Percentiles rank a stretch among this genome's conserved stretches.
phyloP scores from a whole-genome alignment of 2,113 vertebrate species.

The Gasterosteus aculeatus region DNA sequence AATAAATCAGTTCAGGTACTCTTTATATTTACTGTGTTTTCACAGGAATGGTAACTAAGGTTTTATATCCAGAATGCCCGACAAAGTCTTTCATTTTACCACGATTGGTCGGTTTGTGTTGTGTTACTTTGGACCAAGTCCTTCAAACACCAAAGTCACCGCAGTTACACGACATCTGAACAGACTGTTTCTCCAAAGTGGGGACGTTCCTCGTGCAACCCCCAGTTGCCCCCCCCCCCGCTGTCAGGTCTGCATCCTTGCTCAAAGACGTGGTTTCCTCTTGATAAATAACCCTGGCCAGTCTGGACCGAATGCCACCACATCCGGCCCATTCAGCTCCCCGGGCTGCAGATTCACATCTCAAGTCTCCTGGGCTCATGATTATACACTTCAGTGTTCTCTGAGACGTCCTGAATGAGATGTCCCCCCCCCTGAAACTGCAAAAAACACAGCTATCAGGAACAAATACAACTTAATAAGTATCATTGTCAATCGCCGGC shows the following conservation, averaged over 20 bases:
- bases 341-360: conserved; percentile 59
- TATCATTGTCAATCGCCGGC: conserved; percentile 38
- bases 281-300: conserved; percentile 19
- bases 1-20: background rate
- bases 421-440: conserved; percentile 12
- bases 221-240: conserved; percentile 1
- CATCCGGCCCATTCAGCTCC: conserved; percentile 60
- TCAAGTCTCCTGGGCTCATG: conserved; percentile 45
- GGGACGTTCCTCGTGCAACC: background rate
- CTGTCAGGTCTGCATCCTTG: conserved; percentile 31
- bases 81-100: background rate
- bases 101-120: background rate
- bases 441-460: conserved; percentile 43
- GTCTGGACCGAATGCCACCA: conserved; percentile 44
- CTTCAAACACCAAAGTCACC: too few relatives aligned
- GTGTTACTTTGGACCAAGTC: background rate
- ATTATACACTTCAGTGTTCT: conserved; percentile 55
- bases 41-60: too few relatives aligned
- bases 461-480: conserved; percentile 24
- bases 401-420: conserved; percentile 28
- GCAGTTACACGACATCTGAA: too few relatives aligned
- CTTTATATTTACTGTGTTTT: background rate
- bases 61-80: too few relatives aligned
- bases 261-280: conserved; percentile 44
- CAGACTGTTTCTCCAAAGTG: background rate